Evolutionary conservation across 2,797 vertebrate genomes (phyloP).

Genomic region (Lepilemur septentrionalis): DNA sequence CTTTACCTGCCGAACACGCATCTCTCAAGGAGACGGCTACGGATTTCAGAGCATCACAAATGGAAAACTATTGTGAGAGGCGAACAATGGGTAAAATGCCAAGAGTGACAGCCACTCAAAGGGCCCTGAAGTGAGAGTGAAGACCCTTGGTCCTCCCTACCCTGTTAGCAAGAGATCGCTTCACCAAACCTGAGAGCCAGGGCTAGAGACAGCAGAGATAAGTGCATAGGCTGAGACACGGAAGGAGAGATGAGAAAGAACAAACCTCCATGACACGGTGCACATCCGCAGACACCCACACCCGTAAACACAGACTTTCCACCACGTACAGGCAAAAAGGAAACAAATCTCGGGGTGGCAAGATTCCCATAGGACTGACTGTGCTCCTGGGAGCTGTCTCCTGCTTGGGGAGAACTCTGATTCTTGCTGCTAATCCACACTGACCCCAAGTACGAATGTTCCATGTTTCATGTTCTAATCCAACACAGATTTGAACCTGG

Average conservation of each 20-base stretch:
- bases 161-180: background rate
- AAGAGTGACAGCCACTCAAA: rapidly evolving
- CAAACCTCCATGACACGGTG: background rate
- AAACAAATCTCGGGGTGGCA: background rate
- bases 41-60: slow-evolving; percentile 46
- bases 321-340: background rate
- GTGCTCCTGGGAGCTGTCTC: background rate
- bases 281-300: background rate
- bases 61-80: slow-evolving; percentile 29
- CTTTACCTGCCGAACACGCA: slow-evolving; percentile 53
- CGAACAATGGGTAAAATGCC: background rate
- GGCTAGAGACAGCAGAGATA: too few relatives aligned
- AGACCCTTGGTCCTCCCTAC: background rate
- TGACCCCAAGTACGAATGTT: background rate
- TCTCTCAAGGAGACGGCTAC: slow-evolving; percentile 55
- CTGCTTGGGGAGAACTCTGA: background rate
- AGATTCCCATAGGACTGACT: background rate
- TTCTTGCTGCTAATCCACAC: background rate
- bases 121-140: background rate
- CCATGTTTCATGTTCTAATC: background rate
- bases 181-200: background rate
- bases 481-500: background rate
- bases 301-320: background rate
- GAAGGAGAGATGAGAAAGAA: background rate
- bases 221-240: background rate